These are phyloP conservation scores for Neogale vison DNA, from an alignment of 2,113 vertebrate species.

Conservation along the genomic window DNA sequence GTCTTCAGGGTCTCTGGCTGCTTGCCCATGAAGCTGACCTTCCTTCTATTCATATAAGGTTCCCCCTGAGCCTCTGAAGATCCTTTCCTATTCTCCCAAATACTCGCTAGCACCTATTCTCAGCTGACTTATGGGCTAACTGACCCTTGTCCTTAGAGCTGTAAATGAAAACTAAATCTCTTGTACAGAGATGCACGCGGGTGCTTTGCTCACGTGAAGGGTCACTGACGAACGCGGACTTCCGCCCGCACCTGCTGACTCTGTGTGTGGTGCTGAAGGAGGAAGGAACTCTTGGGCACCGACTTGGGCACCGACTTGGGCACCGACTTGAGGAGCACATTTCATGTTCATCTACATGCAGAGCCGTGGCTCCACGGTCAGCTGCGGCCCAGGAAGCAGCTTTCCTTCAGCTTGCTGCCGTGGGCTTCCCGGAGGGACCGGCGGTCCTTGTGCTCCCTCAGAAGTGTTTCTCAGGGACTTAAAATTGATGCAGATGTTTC, in stretches of 20 bases:
- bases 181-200: constrained; percentile 49
- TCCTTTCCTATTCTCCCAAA: background rate
- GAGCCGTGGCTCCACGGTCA: background rate
- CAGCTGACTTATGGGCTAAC: background rate
- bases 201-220: constrained; percentile 29
- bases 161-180: constrained; percentile 65
- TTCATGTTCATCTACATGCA: background rate
- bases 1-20: constrained; percentile 60
- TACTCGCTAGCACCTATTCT: background rate
- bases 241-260: constrained; percentile 17
- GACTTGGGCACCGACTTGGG: constrained; percentile 3
- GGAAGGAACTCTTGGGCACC: constrained; percentile 57
- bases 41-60: constrained; percentile 41
- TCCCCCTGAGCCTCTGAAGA: background rate
- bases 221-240: constrained; percentile 38
- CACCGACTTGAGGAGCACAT: background rate
- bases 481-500: background rate
- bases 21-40: constrained; percentile 40
- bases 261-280: constrained; percentile 16
- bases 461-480: background rate
- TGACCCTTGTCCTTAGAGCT: constrained; percentile 55
- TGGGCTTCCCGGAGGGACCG: background rate
- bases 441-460: background rate
- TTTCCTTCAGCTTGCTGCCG: background rate
- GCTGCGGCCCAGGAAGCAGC: background rate